A percentile compares a stretch with the other conserved stretches of the same genome.
These are phyloP conservation scores for Grallaria varia DNA, from an alignment of 2,113 vertebrate species.

Conservation along the genomic window DNA sequence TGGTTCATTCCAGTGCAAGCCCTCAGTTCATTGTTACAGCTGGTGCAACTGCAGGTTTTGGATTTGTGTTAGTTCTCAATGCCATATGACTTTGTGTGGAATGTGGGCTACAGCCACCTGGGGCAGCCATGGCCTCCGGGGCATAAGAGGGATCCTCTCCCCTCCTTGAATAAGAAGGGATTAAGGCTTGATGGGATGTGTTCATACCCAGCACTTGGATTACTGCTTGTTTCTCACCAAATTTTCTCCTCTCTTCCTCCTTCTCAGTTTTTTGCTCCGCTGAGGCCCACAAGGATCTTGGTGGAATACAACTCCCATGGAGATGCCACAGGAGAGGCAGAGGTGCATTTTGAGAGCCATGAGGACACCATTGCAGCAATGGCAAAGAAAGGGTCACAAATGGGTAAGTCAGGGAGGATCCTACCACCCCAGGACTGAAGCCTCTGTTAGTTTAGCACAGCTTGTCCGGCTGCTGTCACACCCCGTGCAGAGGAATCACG, in stretches of 20 bases:
- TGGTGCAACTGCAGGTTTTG: neutral
- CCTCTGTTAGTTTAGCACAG: rapidly evolving
- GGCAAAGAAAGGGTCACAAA: conserved; percentile 82
- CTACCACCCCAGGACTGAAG: rapidly evolving
- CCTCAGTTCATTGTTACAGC: neutral
- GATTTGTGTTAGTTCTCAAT: neutral
- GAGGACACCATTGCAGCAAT: conserved; percentile 81
- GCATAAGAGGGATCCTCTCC: rapidly evolving
- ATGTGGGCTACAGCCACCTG: neutral
- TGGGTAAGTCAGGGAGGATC: conserved; percentile 74
- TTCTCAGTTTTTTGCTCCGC: conserved; percentile 86
- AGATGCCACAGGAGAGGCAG: conserved; percentile 79
- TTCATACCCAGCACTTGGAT: rapidly evolving
- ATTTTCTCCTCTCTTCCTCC: neutral
- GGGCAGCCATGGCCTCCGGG: neutral
- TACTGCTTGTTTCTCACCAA: neutral
- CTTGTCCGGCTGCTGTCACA: neutral
- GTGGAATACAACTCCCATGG: conserved; percentile 83
- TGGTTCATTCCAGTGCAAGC: rapidly evolving
- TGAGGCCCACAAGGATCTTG: conserved; percentile 79
- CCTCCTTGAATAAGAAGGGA: rapidly evolving
- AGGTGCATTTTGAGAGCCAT: conserved; percentile 82
- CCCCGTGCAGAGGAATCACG: rapidly evolving
- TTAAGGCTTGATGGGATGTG: neutral
- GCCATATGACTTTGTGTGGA: rapidly evolving